Percentiles rank a stretch among this genome's conserved stretches.
Conservation (phyloP, 2,888 invertebrate species). For the Teinopalpus imperialis region DNA sequence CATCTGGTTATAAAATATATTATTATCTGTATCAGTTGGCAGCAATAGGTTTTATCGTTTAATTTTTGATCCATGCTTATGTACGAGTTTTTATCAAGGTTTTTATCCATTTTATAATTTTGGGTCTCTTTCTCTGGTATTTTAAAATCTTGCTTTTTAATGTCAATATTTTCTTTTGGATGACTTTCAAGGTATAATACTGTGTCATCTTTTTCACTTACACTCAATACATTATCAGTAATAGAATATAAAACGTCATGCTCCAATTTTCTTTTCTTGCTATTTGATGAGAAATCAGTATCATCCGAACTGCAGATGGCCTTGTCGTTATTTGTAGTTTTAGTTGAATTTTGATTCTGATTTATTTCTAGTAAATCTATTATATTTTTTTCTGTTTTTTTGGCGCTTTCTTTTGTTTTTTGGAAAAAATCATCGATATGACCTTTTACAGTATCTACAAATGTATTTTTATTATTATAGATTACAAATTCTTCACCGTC, state of each 20-base stretch:
- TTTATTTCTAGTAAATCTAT: constrained; percentile 32
- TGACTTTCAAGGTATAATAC: constrained; percentile 2
- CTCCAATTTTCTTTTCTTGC: not conserved
- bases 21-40: not conserved
- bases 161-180: not conserved
- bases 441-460: constrained; percentile 56
- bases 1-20: not conserved
- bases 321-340: too few relatives aligned
- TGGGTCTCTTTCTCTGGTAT: too few relatives aligned
- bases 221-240: not conserved
- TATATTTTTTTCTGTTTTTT: constrained; percentile 30
- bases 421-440: constrained; percentile 54
- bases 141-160: too few relatives aligned
- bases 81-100: too few relatives aligned
- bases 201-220: constrained; percentile 1
- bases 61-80: too few relatives aligned
- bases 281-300: not conserved
- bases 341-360: not conserved
- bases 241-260: not conserved
- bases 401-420: constrained; percentile 33
- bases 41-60: not conserved
- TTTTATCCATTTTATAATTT: constrained; percentile 1
- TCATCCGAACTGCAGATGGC: too few relatives aligned
- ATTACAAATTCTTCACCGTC: constrained; percentile 39
- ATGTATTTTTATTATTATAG: constrained; percentile 38